Conservation (phyloP, 1,140 invertebrate species). For the Drosophila guanche region DNA sequence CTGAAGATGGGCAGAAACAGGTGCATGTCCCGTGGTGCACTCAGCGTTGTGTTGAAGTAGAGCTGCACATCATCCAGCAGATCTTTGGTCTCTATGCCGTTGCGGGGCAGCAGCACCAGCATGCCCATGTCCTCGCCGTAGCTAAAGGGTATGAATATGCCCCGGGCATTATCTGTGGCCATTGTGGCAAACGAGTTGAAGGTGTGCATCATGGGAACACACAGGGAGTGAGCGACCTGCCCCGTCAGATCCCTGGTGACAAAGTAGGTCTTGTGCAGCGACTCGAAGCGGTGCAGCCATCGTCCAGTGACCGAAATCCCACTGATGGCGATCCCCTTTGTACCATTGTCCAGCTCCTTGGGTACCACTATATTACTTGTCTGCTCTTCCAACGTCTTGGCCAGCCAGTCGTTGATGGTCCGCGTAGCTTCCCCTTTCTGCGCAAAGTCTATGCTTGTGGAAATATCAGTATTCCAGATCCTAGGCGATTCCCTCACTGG, state of each 20-base stretch:
- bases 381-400: no score
- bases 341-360: no score
- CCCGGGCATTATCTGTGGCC: not conserved
- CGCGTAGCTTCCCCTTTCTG: not conserved
- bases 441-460: not conserved
- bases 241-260: no score
- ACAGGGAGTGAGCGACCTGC: not conserved
- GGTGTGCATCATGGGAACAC: slow-evolving; percentile 17
- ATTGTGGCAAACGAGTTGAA: not conserved
- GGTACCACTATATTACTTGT: no score
- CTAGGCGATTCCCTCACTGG: not conserved
- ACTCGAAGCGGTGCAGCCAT: no score
- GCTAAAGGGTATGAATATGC: slow-evolving; percentile 17
- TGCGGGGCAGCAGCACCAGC: slow-evolving; percentile 9
- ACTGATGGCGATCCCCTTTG: no score
- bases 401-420: no score
- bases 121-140: slow-evolving; percentile 1
- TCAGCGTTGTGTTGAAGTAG: not conserved
- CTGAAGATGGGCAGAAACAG: slow-evolving; percentile 18
- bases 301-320: no score
- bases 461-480: no score
- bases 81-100: not conserved
- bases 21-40: not conserved
- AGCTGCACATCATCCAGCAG: slow-evolving; percentile 9
- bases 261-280: no score